Evolutionary conservation across 2,113 vertebrate species (phyloP), one percentile per base, ranked within the genome.

Genomic region (Campylomormyrus tamandua): DNA sequence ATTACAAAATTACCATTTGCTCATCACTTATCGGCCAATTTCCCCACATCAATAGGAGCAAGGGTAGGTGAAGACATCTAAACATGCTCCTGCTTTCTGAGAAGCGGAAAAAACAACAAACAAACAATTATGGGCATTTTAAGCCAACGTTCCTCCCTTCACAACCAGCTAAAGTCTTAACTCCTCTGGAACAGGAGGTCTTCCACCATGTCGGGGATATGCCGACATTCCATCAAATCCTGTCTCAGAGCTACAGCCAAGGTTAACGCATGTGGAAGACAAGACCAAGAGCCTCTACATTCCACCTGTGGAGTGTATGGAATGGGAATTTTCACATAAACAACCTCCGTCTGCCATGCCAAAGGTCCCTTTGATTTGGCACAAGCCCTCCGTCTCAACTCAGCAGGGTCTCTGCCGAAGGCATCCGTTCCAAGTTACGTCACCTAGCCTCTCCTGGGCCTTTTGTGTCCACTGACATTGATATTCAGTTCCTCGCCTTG

Each of bases 61-160:
- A 52, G 74, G 39, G n/a, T 48, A 53, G 52, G 45, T 89, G 50
- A 45, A 58, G 86, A 56, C 53, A 19, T 88, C n/a, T 35, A 92
- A 91, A 90, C 35, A n/a, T 35, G 48, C 21, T 56, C 45, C n/a
- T n/a, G 45, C 48, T 70, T 45, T 87, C 50, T 87, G 48, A 74
- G 31, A 70, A 31, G 27, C 86, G 48, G 50, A 83, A 83, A 88
- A 42, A 62, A 58, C 27, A 66, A 66, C 42, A 66, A 66, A 89
- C 31, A 89, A 45, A 62, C 86, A 17, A 27, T 52, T 53, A 56
- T 27, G 83, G 83, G n/a, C 45, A 49, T 46, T 48, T 86, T 13
- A n/a, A n/a, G 45, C 21, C 45, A 24, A 46, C 11, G 9, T 13
- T 86, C 24, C 46, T n/a, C 48, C 45, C 48, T 50, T 27, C 83